Conservation (phyloP, 2,113 vertebrate species). For the Mystacornis crossleyi region DNA sequence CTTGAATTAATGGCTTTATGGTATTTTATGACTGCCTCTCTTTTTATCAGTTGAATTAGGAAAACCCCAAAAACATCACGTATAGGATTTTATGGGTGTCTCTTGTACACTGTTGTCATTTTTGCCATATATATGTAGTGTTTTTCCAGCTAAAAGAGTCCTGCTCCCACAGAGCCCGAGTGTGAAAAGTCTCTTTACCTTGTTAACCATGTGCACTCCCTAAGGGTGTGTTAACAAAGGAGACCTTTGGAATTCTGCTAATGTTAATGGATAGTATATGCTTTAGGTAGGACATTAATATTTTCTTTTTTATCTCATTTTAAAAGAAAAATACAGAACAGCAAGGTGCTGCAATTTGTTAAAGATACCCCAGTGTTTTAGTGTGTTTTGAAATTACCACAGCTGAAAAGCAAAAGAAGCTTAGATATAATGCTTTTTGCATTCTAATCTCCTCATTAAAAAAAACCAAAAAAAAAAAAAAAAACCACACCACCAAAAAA, state of each 20-base stretch:
- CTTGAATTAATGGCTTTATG: not conserved
- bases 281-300: not conserved
- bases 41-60: not conserved
- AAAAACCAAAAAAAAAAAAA: not conserved
- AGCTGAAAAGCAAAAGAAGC: not conserved
- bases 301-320: not conserved
- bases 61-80: not conserved
- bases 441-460: not conserved
- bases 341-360: not conserved
- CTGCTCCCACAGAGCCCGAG: not conserved
- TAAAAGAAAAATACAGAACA: not conserved
- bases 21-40: not conserved
- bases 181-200: not conserved
- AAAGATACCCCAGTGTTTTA: not conserved
- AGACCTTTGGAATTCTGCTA: not conserved
- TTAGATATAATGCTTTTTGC: not conserved
- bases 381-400: not conserved
- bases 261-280: not conserved
- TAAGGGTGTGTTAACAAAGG: not conserved
- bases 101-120: not conserved
- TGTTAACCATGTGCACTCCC: not conserved
- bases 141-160: not conserved
- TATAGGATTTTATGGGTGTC: not conserved
- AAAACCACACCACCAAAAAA: not conserved
- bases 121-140: not conserved